Evolutionary conservation across 2,888 invertebrate genomes (phyloP).

Genomic region (Andrena haemorrhoa): DNA sequence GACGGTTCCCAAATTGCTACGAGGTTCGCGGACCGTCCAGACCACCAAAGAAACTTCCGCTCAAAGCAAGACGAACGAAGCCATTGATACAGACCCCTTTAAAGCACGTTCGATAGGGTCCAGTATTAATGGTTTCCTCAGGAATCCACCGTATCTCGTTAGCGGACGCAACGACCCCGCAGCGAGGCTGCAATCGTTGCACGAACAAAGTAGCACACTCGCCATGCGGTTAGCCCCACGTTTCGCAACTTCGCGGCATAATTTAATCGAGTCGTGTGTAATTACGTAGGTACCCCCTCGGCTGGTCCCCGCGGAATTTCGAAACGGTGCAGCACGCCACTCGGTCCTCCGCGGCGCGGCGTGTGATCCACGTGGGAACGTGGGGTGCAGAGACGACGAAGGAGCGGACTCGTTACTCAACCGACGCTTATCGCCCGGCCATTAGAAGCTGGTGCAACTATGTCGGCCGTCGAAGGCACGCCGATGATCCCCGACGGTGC

Average conservation of each 20-base stretch:
- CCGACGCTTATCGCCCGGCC: background rate
- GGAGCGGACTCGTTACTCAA: constrained; percentile 16
- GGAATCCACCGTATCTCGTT: constrained; percentile 22
- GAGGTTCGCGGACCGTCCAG: background rate
- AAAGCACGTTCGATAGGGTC: background rate
- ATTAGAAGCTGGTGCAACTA: constrained; percentile 25
- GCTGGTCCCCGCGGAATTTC: constrained; percentile 29
- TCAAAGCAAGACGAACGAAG: background rate
- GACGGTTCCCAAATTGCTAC: background rate
- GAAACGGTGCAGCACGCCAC: constrained; percentile 24
- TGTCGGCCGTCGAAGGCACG: constrained; percentile 18
- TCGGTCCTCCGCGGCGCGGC: constrained; percentile 34
- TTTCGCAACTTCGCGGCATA: constrained; percentile 46
- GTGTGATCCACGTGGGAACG: constrained; percentile 24
- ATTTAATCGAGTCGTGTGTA: constrained; percentile 55
- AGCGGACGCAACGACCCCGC: constrained; percentile 32
- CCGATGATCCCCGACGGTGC: constrained; percentile 14
- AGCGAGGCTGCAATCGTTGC: constrained; percentile 18
- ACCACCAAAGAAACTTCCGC: background rate
- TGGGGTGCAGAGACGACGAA: background rate
- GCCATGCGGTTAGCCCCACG: constrained; percentile 23
- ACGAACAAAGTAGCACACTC: constrained; percentile 40
- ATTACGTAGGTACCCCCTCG: constrained; percentile 34
- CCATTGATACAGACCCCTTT: background rate
- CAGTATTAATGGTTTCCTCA: background rate